These are phyloP conservation scores for Psammodynastes pulverulentus DNA, from an alignment of 2,113 vertebrate species.

Conservation along the genomic window DNA sequence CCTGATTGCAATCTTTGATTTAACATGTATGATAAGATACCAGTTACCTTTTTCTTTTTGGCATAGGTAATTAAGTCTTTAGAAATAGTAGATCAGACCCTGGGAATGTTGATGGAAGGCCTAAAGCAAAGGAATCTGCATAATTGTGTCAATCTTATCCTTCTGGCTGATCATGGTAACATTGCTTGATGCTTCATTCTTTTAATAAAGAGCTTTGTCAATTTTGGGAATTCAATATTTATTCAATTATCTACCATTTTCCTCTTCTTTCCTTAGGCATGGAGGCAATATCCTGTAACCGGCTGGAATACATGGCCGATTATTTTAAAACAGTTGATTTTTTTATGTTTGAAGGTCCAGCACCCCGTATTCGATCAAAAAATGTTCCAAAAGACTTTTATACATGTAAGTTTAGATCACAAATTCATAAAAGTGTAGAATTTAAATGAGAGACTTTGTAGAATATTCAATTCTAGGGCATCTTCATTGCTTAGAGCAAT, in stretches of 20 bases:
- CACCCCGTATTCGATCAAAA: conserved; percentile 78
- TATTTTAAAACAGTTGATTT: conserved; percentile 75
- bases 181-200: conserved; percentile 1
- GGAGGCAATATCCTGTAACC: conserved; percentile 82
- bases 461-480: not conserved
- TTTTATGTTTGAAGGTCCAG: conserved; percentile 80
- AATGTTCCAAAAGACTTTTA: conserved; percentile 77
- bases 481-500: not conserved
- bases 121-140: conserved; percentile 80
- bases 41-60: conserved; percentile 16
- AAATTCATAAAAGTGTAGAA: not conserved
- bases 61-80: conserved; percentile 80
- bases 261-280: conserved; percentile 76
- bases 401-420: conserved; percentile 77
- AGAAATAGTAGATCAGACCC: conserved; percentile 72
- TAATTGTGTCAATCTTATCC: conserved; percentile 85
- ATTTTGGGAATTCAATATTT: not conserved
- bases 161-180: conserved; percentile 93
- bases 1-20: not conserved
- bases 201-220: not conserved
- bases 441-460: not conserved
- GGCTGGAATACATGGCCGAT: conserved; percentile 73
- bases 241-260: conserved; percentile 14
- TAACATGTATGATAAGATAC: not conserved
- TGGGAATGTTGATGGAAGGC: conserved; percentile 88